Evolutionary conservation across 2,797 vertebrate genomes (phyloP), one percentile per base, ranked within the genome.

Genomic region (Lates japonicus): DNA sequence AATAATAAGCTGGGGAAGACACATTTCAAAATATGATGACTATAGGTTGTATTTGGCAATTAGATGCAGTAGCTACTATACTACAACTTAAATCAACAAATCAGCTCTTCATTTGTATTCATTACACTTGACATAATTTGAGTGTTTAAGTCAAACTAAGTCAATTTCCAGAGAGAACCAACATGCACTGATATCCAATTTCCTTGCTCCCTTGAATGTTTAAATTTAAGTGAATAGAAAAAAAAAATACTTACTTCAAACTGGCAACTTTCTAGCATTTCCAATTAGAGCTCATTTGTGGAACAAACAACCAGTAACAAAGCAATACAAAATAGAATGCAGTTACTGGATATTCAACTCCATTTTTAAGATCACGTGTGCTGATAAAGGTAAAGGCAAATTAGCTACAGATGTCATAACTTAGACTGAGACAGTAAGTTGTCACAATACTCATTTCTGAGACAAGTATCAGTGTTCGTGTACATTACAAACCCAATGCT

Each of bases 401-500:
- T 35, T 19, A 14, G 16, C 51, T 11, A 46, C 13, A 73, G 0
- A 17, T 29, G 42, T 39, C 2, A 39, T 29, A 13, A 51, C 12
- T 49, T 31, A 35, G 6, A 64, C 7, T 68, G 1, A 64, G 72
- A 63, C 2, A 55, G 2, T 3, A 44, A 51, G 1, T 48, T 60
- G 22, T 7, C n/a, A 52, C 6, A 14, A 17, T 61, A 33, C 4
- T 67, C 4, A 41, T 70, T 55, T 33, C 3, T 35, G 3, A 14
- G 10, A 49, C 46, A 46, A 44, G 13, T 42, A 74, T 41, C 7
- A 54, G 37, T 41, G 44, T 33, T 31, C 14, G 13, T 41, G 9
- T 61, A 33, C 1, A 70, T 42, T 25, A 65, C 16, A 62, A 66
- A 77, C 7, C 29, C 39, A 52, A 4, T 46, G 33, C 52, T 46